Percentiles rank a stretch among this genome's conserved stretches.
Evolutionary conservation across 2,113 vertebrate species (phyloP).

Genomic region (Oriolus oriolus): DNA sequence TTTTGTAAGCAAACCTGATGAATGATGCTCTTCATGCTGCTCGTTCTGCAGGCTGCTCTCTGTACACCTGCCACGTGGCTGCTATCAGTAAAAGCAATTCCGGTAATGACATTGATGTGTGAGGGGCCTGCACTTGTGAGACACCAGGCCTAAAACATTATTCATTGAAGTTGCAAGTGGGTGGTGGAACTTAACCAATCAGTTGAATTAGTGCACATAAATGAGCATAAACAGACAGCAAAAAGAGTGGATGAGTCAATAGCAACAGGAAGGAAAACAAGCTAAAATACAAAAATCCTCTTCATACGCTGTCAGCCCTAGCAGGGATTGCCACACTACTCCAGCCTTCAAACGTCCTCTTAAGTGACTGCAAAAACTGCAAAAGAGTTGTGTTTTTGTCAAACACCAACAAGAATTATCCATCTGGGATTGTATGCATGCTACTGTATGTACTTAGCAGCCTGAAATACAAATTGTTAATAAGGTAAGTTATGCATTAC

Average conservation of each 20-base stretch:
- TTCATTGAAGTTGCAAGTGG: constrained; percentile 20
- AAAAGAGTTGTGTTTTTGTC: neutral
- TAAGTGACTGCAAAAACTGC: neutral
- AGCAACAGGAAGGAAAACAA: neutral
- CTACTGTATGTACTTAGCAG: neutral
- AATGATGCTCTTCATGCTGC: neutral
- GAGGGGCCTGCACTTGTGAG: constrained; percentile 31
- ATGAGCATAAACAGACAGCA: neutral
- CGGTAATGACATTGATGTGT: constrained; percentile 30
- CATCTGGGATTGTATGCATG: neutral
- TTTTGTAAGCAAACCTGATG: neutral
- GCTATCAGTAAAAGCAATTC: constrained; percentile 43
- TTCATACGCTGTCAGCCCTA: neutral
- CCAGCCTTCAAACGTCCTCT: neutral
- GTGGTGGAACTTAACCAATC: constrained; percentile 19
- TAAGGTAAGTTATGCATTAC: neutral
- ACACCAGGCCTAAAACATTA: neutral
- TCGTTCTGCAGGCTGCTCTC: neutral
- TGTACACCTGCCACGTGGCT: neutral
- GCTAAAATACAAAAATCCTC: neutral
- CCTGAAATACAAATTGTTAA: neutral
- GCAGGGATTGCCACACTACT: neutral
- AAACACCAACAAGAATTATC: neutral
- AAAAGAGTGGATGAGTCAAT: neutral
- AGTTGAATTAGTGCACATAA: constrained; percentile 18